Evolutionary conservation across 2,888 invertebrate genomes (phyloP).

Genomic region (Drosophila austrosaltans): DNA sequence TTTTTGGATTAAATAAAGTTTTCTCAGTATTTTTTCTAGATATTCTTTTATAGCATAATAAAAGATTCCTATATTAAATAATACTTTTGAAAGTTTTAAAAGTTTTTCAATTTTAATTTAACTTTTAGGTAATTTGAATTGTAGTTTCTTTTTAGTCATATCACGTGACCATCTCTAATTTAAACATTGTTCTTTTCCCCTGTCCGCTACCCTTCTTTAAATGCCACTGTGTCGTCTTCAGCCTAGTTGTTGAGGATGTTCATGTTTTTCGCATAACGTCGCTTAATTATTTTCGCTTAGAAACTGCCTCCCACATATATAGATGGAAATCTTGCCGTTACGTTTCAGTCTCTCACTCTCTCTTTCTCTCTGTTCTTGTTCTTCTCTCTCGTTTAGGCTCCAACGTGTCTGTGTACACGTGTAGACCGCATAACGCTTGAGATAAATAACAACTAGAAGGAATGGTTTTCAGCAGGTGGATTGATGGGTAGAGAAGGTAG

Average conservation of each 20-base stretch:
- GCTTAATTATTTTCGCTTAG: conserved; percentile 72
- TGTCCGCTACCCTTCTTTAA: not conserved
- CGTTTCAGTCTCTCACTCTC: not conserved
- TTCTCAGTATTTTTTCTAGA: no score
- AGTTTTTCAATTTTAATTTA: no score
- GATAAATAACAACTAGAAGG: conserved; percentile 64
- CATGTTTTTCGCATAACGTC: conserved; percentile 57
- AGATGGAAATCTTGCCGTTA: no score
- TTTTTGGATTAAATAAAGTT: no score
- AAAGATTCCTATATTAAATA: no score
- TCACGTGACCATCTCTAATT: conserved; percentile 50
- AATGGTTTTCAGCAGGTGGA: conserved; percentile 2
- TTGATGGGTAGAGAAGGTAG: not conserved
- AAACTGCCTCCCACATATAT: conserved; percentile 19
- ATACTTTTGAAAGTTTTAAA: no score
- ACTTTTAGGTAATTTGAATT: no score
- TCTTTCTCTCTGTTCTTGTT: conserved; percentile 16
- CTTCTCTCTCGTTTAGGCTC: conserved; percentile 20
- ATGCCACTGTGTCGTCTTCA: conserved; percentile 2
- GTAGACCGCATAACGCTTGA: conserved; percentile 59
- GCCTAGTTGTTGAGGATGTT: conserved; percentile 45
- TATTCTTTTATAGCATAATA: no score
- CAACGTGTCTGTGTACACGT: conserved; percentile 51
- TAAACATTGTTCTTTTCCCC: conserved; percentile 9
- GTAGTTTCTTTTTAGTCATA: not conserved